A percentile compares a stretch with the other conserved stretches of the same genome.
These are phyloP conservation scores for Echinarachnius parma DNA, from an alignment of 53 echinoderm and acorn worm genomes.

Conservation along the genomic window DNA sequence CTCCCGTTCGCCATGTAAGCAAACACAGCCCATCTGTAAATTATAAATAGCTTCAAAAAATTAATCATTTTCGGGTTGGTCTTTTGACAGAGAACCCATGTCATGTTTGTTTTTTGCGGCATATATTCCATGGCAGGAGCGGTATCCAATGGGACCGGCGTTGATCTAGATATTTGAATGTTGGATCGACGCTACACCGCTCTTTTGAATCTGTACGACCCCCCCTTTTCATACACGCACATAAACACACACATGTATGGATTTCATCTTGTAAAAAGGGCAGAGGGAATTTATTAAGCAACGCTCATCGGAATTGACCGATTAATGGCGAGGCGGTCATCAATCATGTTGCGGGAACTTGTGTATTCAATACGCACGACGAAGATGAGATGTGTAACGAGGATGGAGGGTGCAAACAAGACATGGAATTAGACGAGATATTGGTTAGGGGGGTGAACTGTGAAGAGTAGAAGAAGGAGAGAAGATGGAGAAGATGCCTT, in stretches of 20 bases:
- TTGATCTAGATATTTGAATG: too few species aligned
- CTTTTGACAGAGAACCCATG: constrained; percentile 20
- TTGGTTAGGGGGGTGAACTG: neutral
- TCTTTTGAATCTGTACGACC: neutral
- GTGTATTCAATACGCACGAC: constrained; percentile 42
- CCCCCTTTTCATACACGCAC: neutral
- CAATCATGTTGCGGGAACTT: constrained; percentile 37
- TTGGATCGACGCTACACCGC: too few species aligned
- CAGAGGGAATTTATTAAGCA: constrained; percentile 52
- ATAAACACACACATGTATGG: constrained; percentile 8
- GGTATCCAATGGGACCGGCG: too few species aligned
- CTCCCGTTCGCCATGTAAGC: constrained; percentile 30
- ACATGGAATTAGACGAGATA: constrained; percentile 3
- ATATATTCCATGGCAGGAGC: constrained; percentile 9
- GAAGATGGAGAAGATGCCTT: neutral
- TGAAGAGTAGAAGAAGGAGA: neutral
- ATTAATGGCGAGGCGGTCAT: constrained; percentile 37
- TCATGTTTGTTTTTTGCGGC: constrained; percentile 31
- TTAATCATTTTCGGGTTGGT: constrained; percentile 32
- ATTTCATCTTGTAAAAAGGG: constrained; percentile 50
- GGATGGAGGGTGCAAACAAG: constrained; percentile 9
- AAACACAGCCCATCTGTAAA: constrained; percentile 41
- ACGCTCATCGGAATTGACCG: constrained; percentile 51
- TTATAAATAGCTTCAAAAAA: constrained; percentile 35
- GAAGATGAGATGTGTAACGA: constrained; percentile 34